These are phyloP conservation scores for Electrona antarctica DNA, from an alignment of 2,113 vertebrate genomes.

Conservation along the genomic window DNA sequence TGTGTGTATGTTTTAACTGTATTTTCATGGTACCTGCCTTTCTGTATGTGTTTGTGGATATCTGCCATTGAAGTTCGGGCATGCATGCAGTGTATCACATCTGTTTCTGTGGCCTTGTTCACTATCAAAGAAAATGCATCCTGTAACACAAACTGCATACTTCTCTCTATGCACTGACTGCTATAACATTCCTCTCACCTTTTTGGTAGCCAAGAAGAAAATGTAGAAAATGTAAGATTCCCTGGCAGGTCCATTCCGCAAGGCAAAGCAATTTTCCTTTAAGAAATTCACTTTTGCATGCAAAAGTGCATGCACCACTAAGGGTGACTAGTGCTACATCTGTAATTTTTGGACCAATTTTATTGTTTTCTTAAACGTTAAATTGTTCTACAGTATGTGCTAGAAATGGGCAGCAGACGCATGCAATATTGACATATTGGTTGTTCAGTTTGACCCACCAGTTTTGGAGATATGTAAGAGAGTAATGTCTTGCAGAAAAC, in stretches of 20 bases:
- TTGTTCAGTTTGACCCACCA: too few species aligned
- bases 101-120: constrained; percentile 15
- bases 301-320: constrained; percentile 33
- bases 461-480: too few species aligned
- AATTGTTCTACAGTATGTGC: too few species aligned
- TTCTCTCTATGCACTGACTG: constrained; percentile 37
- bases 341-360: too few species aligned
- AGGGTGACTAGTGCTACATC: constrained; percentile 3
- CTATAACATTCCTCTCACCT: too few species aligned
- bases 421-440: too few species aligned
- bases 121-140: constrained; percentile 25
- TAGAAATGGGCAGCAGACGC: too few species aligned
- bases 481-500: too few species aligned
- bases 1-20: constrained; percentile 26
- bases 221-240: background rate
- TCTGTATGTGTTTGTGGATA: constrained; percentile 5
- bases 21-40: background rate
- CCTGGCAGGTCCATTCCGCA: too few species aligned
- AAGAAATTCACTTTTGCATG: constrained; percentile 35
- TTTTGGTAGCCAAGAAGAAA: background rate
- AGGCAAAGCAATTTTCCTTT: too few species aligned
- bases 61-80: constrained; percentile 20
- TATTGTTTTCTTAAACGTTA: too few species aligned
- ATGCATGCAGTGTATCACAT: background rate
- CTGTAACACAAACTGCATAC: constrained; percentile 46